Percentiles rank a stretch among this genome's conserved stretches.
Conservation (phyloP, 2,113 vertebrate species). For the Scytalopus superciliaris region DNA sequence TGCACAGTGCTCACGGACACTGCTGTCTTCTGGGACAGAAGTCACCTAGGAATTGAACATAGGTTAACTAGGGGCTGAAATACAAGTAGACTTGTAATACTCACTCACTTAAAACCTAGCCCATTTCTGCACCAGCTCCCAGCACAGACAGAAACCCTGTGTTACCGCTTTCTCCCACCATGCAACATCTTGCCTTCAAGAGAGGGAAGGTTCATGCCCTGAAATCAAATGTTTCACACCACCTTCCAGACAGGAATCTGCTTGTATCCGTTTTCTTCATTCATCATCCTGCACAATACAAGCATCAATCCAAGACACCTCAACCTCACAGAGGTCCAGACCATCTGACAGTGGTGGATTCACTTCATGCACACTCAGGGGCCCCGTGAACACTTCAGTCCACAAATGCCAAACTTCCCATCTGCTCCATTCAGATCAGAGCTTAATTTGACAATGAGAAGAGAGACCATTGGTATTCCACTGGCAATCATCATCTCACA, state of each 20-base stretch:
- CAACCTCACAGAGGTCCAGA: background rate
- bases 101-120: background rate
- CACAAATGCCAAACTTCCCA: background rate
- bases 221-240: background rate
- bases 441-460: background rate
- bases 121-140: background rate
- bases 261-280: background rate
- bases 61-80: background rate
- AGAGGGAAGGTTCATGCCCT: background rate
- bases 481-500: background rate
- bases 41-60: background rate
- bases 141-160: background rate
- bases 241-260: background rate
- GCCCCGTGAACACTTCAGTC: background rate
- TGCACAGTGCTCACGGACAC: rapidly evolving
- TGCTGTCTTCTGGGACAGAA: background rate
- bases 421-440: background rate
- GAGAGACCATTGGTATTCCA: background rate
- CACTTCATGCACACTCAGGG: background rate
- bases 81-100: background rate
- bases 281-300: background rate
- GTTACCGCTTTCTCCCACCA: background rate
- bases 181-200: background rate
- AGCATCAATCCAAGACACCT: background rate
- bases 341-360: background rate